phyloP scores from a whole-genome alignment of 2,888 invertebrate species.

The Callyntrura sp. region DNA sequence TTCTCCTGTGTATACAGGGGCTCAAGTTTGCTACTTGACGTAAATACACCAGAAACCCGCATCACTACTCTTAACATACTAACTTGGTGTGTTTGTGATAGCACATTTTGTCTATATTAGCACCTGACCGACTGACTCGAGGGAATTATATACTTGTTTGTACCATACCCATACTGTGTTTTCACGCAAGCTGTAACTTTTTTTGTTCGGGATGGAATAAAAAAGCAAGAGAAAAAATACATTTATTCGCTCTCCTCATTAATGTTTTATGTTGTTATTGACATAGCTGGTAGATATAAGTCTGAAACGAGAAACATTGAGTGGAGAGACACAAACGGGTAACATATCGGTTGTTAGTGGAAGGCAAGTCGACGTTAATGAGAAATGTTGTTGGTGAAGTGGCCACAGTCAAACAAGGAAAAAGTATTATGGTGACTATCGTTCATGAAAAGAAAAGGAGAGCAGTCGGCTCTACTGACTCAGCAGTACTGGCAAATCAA shows the following conservation, averaged over 20 bases:
- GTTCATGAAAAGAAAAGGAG: conserved; percentile 14
- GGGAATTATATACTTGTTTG: conserved; percentile 26
- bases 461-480: not conserved
- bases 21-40: too few relatives aligned
- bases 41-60: too few relatives aligned
- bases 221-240: not conserved
- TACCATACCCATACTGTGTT: not conserved
- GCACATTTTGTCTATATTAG: conserved; percentile 13
- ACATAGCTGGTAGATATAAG: not conserved
- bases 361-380: not conserved
- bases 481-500: not conserved
- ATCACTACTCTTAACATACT: too few relatives aligned
- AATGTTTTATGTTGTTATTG: not conserved
- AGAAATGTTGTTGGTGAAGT: conserved; percentile 14
- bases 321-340: conserved; percentile 3
- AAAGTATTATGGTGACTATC: not conserved
- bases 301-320: not conserved
- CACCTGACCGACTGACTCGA: conserved; percentile 44
- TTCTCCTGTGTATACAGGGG: too few relatives aligned
- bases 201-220: not conserved
- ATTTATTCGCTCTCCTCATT: not conserved
- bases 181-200: conserved; percentile 30
- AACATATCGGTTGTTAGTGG: not conserved
- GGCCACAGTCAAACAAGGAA: not conserved
- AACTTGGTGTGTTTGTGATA: too few relatives aligned